Percentiles rank a stretch among this genome's conserved stretches.
These are phyloP conservation scores for Ataeniobius toweri DNA, from an alignment of 2,797 vertebrate genomes.

Conservation along the genomic window DNA sequence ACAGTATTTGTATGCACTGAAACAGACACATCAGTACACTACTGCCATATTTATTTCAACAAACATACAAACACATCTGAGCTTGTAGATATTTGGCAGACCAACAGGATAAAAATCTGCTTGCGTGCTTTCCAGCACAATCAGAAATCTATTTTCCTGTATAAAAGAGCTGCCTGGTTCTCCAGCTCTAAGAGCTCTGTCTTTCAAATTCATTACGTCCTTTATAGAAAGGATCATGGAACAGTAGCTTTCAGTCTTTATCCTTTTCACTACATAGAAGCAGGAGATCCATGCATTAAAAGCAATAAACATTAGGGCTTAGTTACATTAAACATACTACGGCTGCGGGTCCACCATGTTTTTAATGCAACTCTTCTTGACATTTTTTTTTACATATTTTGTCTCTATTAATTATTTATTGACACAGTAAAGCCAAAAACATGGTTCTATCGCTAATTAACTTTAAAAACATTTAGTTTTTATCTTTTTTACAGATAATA, in stretches of 20 bases:
- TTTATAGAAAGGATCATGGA: not conserved
- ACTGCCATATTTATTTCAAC: not conserved
- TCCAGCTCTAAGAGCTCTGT: not conserved
- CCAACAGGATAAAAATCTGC: not conserved
- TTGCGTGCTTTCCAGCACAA: not conserved
- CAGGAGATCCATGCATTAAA: not conserved
- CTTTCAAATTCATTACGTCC: not conserved
- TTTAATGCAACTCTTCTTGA: not conserved
- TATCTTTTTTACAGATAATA: not conserved
- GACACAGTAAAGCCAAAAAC: not conserved
- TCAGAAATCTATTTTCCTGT: not conserved
- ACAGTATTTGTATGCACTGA: not conserved
- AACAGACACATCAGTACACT: not conserved
- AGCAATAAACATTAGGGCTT: not conserved
- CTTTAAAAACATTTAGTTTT: not conserved
- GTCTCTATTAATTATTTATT: not conserved
- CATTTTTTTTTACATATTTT: not conserved
- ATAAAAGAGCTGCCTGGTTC: not conserved
- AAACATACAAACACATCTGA: not conserved
- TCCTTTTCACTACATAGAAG: not conserved
- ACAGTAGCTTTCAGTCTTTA: not conserved
- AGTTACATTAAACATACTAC: not conserved
- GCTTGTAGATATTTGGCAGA: not conserved
- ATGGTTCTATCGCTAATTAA: not conserved
- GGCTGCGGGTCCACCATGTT: not conserved